Base-by-base conservation (phyloP, 2,113 vertebrate species). In the Toxotes chatareus region DNA sequence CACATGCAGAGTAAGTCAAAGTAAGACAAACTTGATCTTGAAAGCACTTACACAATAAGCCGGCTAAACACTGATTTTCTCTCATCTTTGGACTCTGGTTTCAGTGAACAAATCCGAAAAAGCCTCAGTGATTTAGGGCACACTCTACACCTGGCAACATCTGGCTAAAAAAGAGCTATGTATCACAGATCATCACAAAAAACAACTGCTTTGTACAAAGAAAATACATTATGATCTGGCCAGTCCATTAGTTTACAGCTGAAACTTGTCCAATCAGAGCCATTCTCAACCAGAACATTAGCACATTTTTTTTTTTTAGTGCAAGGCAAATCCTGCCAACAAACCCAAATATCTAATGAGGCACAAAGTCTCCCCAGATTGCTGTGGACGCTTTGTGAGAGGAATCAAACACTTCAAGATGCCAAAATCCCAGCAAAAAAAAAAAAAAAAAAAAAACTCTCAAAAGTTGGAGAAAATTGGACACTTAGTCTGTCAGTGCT, bases 401-500 rank as follows among this genome's bases (percentile, higher is more conserved):
- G n/a, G 76, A 91, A 82, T 71, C 80, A 72, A 61, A 81, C 47
- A 47, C 66, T 59, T 65, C 13, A 73, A 12, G 21, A 61, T 21
- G 66, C 79, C 76, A 85, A 59, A 31, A 64, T 84, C 75, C 66
- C 53, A 14, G 77, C 31, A 70, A 21, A 23, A 27, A 27, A 27
- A 27, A 27, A 23, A 27, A 27, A 27, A 27, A 27, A 27, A 27
- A 27, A 27, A 27, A 32, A 71, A 57, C 60, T 59, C 19, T 69
- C 61, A 61, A 82, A 85, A 63, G 75, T 57, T 83, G 76, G 60
- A 83, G 63, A 79, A 87, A 87, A 76, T 71, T 83, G 62, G 49
- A 82, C 76, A 78, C 76, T 83, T 77, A 82, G 65, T 83, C 81
- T 83, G 73, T 89, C 73, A 81, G 63, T 32, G 13, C 70, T 84